Conservation (phyloP, 2,888 invertebrate species). For the Metopia argyrocephala region DNA sequence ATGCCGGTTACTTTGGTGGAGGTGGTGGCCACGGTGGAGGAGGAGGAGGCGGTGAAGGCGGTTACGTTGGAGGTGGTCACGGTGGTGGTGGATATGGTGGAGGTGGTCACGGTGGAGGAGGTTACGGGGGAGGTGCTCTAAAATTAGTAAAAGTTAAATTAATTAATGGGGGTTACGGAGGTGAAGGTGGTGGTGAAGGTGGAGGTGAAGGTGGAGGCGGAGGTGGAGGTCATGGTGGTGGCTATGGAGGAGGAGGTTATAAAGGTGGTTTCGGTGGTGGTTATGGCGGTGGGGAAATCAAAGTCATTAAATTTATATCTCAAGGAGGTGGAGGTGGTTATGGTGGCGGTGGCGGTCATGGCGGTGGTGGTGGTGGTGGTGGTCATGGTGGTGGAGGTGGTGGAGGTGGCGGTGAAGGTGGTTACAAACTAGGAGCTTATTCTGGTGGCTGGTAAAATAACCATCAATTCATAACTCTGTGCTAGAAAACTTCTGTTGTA, state of each 20-base stretch:
- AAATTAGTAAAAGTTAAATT: too few relatives aligned
- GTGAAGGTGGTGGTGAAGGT: constrained; percentile 13
- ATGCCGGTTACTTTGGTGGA: constrained; percentile 58
- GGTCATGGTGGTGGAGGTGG: constrained; percentile 57
- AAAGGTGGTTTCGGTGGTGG: constrained; percentile 34
- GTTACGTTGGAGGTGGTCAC: constrained; percentile 29
- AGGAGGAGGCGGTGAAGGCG: not conserved
- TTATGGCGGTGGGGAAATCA: constrained; percentile 20
- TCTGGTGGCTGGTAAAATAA: constrained; percentile 3
- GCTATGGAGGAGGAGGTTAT: constrained; percentile 27
- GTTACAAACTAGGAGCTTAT: not conserved
- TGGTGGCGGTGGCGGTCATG: not conserved
- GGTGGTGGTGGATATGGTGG: constrained; percentile 12
- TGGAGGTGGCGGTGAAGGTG: constrained; percentile 16
- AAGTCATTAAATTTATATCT: constrained; percentile 36
- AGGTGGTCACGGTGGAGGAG: constrained; percentile 28
- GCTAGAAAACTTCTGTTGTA: too few relatives aligned
- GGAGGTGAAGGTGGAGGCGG: constrained; percentile 22
- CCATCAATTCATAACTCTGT: not conserved
- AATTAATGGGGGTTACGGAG: not conserved
- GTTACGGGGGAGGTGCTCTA: not conserved
- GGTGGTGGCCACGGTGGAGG: not conserved
- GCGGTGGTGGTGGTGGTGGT: constrained; percentile 20
- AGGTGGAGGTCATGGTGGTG: not conserved
- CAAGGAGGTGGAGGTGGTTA: constrained; percentile 26